Conservation (phyloP, 2,113 vertebrate genomes). For the Vombatus ursinus region DNA sequence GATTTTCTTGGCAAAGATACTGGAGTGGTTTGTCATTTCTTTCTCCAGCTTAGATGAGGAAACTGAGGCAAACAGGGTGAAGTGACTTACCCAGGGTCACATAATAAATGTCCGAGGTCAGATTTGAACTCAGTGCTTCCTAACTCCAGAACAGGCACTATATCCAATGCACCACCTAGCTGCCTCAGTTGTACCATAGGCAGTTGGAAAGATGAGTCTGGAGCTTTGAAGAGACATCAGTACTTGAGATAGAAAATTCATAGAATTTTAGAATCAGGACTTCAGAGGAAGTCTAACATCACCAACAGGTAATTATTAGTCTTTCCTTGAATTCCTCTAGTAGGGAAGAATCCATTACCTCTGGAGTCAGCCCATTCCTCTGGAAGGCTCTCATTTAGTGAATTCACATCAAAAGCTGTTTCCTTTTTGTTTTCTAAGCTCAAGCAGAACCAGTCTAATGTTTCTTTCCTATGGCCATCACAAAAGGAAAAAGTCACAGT, state of each 20-base stretch:
- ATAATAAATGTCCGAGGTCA: background rate
- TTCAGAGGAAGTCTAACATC: background rate
- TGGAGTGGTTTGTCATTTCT: background rate
- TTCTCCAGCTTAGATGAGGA: background rate
- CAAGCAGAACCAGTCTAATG: background rate
- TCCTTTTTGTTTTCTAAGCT: background rate
- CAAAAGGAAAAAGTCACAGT: background rate
- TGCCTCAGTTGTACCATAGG: background rate
- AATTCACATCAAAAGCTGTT: background rate
- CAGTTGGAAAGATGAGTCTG: background rate
- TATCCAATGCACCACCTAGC: background rate
- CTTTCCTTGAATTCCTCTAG: background rate
- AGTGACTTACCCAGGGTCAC: background rate
- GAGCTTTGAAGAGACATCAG: background rate
- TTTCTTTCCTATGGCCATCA: background rate
- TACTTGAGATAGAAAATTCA: background rate
- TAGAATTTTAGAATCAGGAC: background rate
- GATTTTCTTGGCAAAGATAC: background rate
- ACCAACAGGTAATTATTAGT: background rate
- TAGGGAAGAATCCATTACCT: background rate
- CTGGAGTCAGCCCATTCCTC: background rate
- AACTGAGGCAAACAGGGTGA: background rate
- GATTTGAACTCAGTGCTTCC: background rate
- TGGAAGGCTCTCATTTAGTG: background rate
- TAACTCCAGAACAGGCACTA: background rate